Conservation (phyloP, 2,113 vertebrate species). For the Pterophyllum scalare region DNA sequence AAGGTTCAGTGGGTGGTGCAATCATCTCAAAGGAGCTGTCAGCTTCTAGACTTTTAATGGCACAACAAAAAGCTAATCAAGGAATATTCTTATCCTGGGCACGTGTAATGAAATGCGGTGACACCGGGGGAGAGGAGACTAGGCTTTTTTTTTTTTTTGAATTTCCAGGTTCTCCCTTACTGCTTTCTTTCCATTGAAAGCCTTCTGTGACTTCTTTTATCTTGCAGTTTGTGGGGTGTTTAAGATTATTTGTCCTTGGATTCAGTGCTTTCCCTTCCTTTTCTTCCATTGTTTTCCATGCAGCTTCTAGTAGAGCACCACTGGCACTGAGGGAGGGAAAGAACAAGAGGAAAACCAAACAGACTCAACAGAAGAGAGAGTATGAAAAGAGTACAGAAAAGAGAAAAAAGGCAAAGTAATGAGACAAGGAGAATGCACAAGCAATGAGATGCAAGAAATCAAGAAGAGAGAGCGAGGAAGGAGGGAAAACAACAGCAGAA, state of each 20-base stretch:
- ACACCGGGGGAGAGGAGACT: background rate
- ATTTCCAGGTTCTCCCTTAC: background rate
- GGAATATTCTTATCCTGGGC: background rate
- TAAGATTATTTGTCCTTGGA: background rate
- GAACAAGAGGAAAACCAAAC: background rate
- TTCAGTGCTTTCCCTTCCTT: background rate
- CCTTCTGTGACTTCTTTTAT: background rate
- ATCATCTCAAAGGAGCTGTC: constrained; percentile 22
- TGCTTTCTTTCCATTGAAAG: background rate
- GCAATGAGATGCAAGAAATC: background rate
- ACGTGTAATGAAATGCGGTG: background rate
- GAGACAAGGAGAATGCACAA: constrained; percentile 11
- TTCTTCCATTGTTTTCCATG: background rate
- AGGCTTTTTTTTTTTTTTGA: background rate
- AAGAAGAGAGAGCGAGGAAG: background rate
- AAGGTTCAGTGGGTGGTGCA: constrained; percentile 34
- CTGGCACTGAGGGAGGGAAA: background rate
- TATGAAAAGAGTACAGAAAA: background rate
- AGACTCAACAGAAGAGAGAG: background rate
- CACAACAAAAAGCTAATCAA: constrained; percentile 22
- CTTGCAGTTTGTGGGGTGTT: background rate
- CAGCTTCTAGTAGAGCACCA: background rate
- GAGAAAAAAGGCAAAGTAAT: background rate
- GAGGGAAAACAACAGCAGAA: background rate
- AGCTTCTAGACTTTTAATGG: background rate